phyloP scores from a whole-genome alignment of 1,140 invertebrate genomes.

The Pissodes strobi region DNA sequence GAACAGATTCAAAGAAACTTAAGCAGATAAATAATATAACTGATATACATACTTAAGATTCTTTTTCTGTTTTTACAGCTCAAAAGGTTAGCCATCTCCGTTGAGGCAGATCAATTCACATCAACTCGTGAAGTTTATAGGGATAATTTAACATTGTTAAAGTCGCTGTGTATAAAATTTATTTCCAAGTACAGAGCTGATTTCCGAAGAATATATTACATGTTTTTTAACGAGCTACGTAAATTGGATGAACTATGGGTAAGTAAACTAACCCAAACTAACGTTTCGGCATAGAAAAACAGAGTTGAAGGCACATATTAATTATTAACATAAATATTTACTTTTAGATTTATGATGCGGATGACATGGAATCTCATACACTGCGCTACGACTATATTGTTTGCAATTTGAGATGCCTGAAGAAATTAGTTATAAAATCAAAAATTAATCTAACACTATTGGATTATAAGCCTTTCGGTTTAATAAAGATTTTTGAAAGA shows the following conservation, averaged over 20 bases:
- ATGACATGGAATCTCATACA: constrained; percentile 13
- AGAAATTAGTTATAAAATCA: constrained; percentile 34
- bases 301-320: no score
- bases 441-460: constrained; percentile 26
- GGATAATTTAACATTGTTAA: constrained; percentile 16
- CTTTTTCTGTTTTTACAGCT: constrained; percentile 32
- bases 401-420: constrained; percentile 26
- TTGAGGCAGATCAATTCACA: constrained; percentile 33
- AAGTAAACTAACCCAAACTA: no score
- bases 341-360: constrained; percentile 27
- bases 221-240: constrained; percentile 34
- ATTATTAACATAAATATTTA: background rate
- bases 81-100: constrained; percentile 28
- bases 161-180: constrained; percentile 33
- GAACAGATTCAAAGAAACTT: no score
- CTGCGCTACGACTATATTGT: constrained; percentile 30
- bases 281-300: no score
- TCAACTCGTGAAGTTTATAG: constrained; percentile 15
- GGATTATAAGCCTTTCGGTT: constrained; percentile 31
- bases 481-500: constrained; percentile 27
- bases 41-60: no score
- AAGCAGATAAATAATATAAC: no score
- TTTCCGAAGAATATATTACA: constrained; percentile 28
- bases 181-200: constrained; percentile 26
- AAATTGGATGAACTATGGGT: constrained; percentile 35